Evolutionary conservation across 2,888 invertebrate genomes (phyloP), one percentile per base, ranked within the genome.

Genomic region (Beris morrisii): DNA sequence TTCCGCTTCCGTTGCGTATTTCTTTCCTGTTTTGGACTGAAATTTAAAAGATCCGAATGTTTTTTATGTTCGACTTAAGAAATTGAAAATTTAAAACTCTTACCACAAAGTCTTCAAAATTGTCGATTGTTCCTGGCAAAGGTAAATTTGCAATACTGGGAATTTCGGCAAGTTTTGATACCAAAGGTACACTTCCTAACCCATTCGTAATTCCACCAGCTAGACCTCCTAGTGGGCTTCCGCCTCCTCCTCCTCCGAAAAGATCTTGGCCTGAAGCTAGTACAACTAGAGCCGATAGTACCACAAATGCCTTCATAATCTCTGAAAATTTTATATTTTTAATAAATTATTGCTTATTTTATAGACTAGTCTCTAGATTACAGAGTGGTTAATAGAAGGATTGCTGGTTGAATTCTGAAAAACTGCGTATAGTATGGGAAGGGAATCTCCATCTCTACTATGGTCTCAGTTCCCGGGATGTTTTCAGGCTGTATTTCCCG

Each of bases 71-170:
- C 22, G 22, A 22, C 22, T 22, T 22, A 22, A 38, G 38, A 38
- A 38, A 38, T 38, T 7, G 5, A 5, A 38, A 38, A 7, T 38
- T 38, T 38, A 38, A 7, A 5, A 7, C 9, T 15, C 75, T 73
- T 69, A 79, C 79, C 58, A 75, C 61, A 72, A 76, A 79, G 32
- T 79, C 79, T 1, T 72, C 73, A 70, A 79, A 79, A 67, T 72
- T 46, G 32, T 72, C 69, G 32, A 76, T 77, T 66, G 76, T 5
- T 1, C 58, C 28, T 5, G 68, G 66, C 6, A 72, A 70, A 7
- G 77, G 12, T 6, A 9, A 48, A 30, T 55, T 53, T 38, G 38
- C 38, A 9, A 38, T 38, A 38, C 4, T 38, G 38, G 22, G 22
- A 22, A 22, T 22, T 22, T 22, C 3, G 2, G 55, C 46, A 28